Evolutionary conservation across 1,140 invertebrate genomes (phyloP).

Genomic region (Metopolophium dirhodum): DNA sequence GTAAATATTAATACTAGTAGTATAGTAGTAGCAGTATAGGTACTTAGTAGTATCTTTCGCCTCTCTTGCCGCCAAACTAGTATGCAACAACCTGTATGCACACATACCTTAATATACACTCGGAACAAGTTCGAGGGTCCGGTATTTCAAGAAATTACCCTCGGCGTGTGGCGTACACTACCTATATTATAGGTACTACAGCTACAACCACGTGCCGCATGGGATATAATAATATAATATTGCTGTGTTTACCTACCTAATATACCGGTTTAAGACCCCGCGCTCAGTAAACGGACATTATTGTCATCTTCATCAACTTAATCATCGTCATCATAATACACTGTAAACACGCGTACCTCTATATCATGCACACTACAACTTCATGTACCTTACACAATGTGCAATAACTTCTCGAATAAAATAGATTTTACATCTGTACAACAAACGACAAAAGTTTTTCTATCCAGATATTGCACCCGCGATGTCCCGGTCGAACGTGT

Average conservation of each 20-base stretch:
- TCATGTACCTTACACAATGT: neutral
- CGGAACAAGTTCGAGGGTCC: slow-evolving; percentile 51
- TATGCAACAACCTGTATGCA: slow-evolving; percentile 8
- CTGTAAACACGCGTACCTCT: neutral
- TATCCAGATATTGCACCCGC: neutral
- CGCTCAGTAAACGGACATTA: neutral
- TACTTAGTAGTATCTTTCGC: slow-evolving; percentile 48
- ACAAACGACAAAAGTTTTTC: neutral
- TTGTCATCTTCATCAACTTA: neutral
- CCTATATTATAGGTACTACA: too few species aligned
- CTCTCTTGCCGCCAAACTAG: slow-evolving; percentile 38
- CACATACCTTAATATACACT: neutral
- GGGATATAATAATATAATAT: slow-evolving; percentile 5
- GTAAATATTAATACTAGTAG: slow-evolving; percentile 32
- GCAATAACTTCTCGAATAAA: neutral
- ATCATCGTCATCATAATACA: neutral
- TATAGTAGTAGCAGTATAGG: neutral
- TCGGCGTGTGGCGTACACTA: slow-evolving; percentile 4
- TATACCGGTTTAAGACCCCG: slow-evolving; percentile 47
- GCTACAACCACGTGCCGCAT: slow-evolving; percentile 1
- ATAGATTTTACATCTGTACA: neutral
- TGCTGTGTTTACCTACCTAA: neutral
- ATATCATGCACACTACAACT: neutral
- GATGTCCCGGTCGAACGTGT: neutral
- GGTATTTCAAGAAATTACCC: slow-evolving; percentile 57